Conservation (phyloP, 2,113 vertebrate species). For the Atherinomorus stipes region DNA sequence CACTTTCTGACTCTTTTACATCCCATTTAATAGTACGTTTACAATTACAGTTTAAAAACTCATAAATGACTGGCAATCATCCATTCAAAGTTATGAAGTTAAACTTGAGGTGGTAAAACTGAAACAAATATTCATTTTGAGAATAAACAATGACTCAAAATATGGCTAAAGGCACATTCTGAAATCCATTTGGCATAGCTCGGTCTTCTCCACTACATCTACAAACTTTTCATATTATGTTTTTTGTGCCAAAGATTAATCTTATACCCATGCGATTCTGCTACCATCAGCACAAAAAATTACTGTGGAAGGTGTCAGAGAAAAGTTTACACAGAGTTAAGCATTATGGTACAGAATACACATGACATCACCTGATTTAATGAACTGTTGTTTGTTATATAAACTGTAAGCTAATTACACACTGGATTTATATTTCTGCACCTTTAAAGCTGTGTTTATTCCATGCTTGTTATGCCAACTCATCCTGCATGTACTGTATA, state of each 20-base stretch:
- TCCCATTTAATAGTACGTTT: too few species aligned
- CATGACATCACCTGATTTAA: neutral
- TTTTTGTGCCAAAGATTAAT: slow-evolving; percentile 20
- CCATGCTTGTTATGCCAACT: neutral
- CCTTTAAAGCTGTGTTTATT: neutral
- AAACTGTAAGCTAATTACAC: neutral
- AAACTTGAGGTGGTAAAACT: neutral
- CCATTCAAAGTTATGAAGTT: too few species aligned
- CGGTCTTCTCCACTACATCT: slow-evolving; percentile 23
- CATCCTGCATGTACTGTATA: neutral
- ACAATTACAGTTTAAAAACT: too few species aligned
- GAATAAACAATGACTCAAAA: slow-evolving; percentile 38
- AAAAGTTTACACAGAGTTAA: neutral
- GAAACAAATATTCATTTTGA: neutral
- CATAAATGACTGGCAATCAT: too few species aligned
- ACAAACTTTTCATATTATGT: slow-evolving; percentile 16
- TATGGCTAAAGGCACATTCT: slow-evolving; percentile 15
- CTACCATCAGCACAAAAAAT: slow-evolving; percentile 14
- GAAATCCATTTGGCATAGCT: slow-evolving; percentile 19
- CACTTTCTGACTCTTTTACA: too few species aligned
- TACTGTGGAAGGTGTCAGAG: neutral
- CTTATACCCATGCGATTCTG: slow-evolving; percentile 13
- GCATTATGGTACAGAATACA: neutral
- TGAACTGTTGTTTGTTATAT: neutral
- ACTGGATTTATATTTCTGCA: slow-evolving; percentile 6